phyloP scores from a whole-genome alignment of 2,888 invertebrate genomes.

The Hipparchia sbordonii region DNA sequence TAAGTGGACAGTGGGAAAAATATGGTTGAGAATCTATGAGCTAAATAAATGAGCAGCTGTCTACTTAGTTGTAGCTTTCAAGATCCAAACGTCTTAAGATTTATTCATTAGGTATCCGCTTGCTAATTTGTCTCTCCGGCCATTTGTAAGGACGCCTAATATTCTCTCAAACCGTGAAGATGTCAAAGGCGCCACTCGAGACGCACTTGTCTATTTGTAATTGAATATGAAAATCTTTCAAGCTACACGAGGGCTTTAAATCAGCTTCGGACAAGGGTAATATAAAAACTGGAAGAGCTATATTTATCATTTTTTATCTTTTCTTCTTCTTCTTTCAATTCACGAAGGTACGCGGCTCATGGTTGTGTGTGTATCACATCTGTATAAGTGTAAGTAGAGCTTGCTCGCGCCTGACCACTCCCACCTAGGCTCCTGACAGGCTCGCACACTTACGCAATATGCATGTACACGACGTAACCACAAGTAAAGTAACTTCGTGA shows the following conservation, averaged over 20 bases:
- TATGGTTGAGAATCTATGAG: no score
- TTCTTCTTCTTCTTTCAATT: no score
- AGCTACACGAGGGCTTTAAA: conserved; percentile 56
- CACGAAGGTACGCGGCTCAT: no score
- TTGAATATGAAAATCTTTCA: conserved; percentile 81
- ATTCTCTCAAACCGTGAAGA: conserved; percentile 69
- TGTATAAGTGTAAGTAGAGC: no score
- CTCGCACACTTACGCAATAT: no score
- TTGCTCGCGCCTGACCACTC: no score
- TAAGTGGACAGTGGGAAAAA: no score
- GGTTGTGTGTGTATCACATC: no score
- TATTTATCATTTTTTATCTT: not conserved
- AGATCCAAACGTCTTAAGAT: conserved; percentile 32
- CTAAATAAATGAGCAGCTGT: no score
- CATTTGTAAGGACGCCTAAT: conserved; percentile 54
- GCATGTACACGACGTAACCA: no score
- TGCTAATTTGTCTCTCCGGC: conserved; percentile 40
- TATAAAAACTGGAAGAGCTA: conserved; percentile 36
- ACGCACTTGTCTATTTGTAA: conserved; percentile 81
- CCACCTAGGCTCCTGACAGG: no score
- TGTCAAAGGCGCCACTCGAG: conserved; percentile 76
- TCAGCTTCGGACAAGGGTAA: conserved; percentile 37
- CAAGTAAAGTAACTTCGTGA: no score
- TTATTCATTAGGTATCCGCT: conserved; percentile 27
- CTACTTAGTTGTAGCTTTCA: conserved; percentile 7